These are phyloP conservation scores for Drosophila leonis DNA, from an alignment of 2,888 invertebrate species.

Conservation along the genomic window DNA sequence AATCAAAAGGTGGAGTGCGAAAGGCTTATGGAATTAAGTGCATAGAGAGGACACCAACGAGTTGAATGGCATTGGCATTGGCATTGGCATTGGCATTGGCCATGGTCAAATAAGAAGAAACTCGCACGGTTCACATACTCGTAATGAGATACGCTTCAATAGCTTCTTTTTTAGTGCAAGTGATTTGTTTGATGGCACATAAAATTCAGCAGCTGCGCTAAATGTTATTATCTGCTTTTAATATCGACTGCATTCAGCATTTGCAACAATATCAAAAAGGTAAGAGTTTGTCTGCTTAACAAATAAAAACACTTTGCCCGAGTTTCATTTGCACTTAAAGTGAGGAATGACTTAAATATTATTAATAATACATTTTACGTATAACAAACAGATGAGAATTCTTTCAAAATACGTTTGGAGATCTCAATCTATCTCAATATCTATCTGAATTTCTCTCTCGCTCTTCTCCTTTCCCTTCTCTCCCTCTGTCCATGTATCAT, in stretches of 20 bases:
- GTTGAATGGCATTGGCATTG: constrained; percentile 58
- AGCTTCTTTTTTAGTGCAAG: constrained; percentile 48
- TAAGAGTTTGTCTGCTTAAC: neutral
- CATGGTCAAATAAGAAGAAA: constrained; percentile 24
- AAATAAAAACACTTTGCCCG: neutral
- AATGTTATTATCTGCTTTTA: constrained; percentile 30
- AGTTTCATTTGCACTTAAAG: neutral
- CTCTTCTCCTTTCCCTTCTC: too few relatives aligned
- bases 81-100: neutral
- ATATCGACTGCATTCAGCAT: constrained; percentile 9
- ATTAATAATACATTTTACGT: neutral
- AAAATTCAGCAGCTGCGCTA: constrained; percentile 28
- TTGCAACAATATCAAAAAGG: constrained; percentile 5
- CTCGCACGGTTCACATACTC: constrained; percentile 17
- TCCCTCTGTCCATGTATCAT: too few relatives aligned
- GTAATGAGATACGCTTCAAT: constrained; percentile 56
- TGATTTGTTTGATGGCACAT: constrained; percentile 56
- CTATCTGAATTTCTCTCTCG: too few relatives aligned
- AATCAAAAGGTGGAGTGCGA: constrained; percentile 37
- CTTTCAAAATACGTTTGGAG: too few relatives aligned
- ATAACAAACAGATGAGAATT: too few relatives aligned
- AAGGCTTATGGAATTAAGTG: constrained; percentile 59
- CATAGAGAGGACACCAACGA: constrained; percentile 25
- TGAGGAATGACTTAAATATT: too few relatives aligned
- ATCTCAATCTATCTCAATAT: too few relatives aligned